Percentiles rank a stretch among this genome's conserved stretches.
These are phyloP conservation scores for Drosophila pachea DNA, from an alignment of 1,140 invertebrate genomes.

Conservation along the genomic window DNA sequence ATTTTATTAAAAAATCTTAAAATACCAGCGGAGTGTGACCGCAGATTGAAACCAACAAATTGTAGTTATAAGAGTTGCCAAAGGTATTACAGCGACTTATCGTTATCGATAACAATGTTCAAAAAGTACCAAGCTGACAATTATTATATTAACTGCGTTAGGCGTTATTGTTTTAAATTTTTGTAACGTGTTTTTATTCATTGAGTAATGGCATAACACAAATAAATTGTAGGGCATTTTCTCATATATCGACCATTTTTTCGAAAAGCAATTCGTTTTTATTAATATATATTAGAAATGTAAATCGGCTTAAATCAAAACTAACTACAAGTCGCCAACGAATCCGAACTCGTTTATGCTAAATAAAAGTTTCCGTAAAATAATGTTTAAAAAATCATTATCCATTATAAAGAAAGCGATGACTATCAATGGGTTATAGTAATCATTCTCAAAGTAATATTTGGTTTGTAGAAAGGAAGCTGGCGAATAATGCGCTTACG, in stretches of 20 bases:
- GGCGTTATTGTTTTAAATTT: conserved; percentile 7
- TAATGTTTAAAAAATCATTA: conserved; percentile 57
- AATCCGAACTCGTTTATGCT: conserved; percentile 27
- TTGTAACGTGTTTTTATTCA: conserved; percentile 77
- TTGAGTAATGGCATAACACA: neutral
- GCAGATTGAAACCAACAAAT: conserved; percentile 15
- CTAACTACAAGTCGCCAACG: conserved; percentile 43
- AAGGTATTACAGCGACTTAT: neutral
- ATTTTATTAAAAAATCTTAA: conserved; percentile 40
- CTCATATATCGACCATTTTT: neutral
- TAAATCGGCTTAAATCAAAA: conserved; percentile 56
- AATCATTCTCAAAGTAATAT: conserved; percentile 58
- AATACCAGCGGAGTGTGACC: conserved; percentile 36
- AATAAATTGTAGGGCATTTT: neutral
- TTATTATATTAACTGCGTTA: neutral
- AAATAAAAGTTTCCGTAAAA: conserved; percentile 28
- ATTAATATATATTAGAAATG: conserved; percentile 40
- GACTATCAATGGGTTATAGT: conserved; percentile 56
- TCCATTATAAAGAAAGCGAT: conserved; percentile 48
- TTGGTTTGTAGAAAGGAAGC: conserved; percentile 68
- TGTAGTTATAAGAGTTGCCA: conserved; percentile 15
- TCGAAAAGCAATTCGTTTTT: conserved; percentile 23
- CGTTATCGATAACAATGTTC: conserved; percentile 14
- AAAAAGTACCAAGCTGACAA: neutral
- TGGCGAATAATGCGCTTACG: conserved; percentile 32